phyloP scores from a whole-genome alignment of 2,888 invertebrate species.

The Philereme transversata region DNA sequence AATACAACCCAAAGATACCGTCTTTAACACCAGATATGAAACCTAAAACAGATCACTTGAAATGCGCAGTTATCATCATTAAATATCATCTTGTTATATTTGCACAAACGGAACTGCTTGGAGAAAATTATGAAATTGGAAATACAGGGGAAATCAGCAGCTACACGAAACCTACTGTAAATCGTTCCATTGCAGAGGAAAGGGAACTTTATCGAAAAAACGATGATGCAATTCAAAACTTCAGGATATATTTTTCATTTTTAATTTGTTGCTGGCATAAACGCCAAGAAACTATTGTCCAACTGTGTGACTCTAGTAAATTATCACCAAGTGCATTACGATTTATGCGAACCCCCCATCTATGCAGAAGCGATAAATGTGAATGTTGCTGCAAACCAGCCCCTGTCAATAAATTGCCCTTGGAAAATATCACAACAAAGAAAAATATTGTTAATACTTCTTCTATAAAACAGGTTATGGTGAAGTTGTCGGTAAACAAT shows the following conservation, averaged over 20 bases:
- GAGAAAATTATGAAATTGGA: slow-evolving; percentile 41
- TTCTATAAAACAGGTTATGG: neutral
- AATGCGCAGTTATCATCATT: slow-evolving; percentile 16
- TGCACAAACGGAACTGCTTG: slow-evolving; percentile 6
- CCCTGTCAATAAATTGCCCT: neutral
- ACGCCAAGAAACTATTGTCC: slow-evolving; percentile 39
- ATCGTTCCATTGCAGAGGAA: slow-evolving; percentile 14
- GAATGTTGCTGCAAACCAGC: slow-evolving; percentile 30
- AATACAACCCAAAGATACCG: slow-evolving; percentile 15
- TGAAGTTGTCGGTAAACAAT: neutral
- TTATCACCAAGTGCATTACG: slow-evolving; percentile 29
- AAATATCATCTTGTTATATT: slow-evolving; percentile 13
- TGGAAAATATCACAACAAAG: neutral
- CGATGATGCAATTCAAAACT: neutral
- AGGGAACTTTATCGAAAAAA: slow-evolving; percentile 16
- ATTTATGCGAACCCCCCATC: slow-evolving; percentile 38
- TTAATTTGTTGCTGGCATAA: slow-evolving; percentile 48
- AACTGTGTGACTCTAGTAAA: slow-evolving; percentile 24
- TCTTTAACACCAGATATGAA: neutral
- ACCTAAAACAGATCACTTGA: slow-evolving; percentile 13
- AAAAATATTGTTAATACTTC: neutral
- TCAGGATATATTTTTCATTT: slow-evolving; percentile 11
- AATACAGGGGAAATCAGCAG: slow-evolving; percentile 27
- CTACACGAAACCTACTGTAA: slow-evolving; percentile 7
- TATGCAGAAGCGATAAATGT: slow-evolving; percentile 36